Percentiles rank a stretch among this genome's conserved stretches.
phyloP scores from a whole-genome alignment of 2,888 invertebrate species.

The Trichogramma evanescens region DNA sequence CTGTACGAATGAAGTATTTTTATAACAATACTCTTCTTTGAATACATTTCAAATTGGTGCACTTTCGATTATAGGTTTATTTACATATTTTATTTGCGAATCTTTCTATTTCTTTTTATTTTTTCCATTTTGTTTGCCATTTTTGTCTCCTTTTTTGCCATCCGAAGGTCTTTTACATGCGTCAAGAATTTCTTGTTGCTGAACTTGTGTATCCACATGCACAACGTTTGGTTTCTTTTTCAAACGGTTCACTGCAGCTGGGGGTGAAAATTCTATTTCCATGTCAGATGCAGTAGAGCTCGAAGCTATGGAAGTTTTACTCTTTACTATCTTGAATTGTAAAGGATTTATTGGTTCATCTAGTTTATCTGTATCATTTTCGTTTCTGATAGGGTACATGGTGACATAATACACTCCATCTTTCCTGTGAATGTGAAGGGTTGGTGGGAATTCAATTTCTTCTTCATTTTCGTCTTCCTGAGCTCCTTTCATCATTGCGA shows the following conservation, averaged over 20 bases:
- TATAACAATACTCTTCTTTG: too few species aligned
- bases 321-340: slow-evolving; percentile 42
- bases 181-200: slow-evolving; percentile 39
- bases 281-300: slow-evolving; percentile 44
- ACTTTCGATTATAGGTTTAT: background rate
- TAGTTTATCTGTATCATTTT: slow-evolving; percentile 30
- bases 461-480: slow-evolving; percentile 25
- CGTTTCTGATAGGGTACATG: slow-evolving; percentile 44
- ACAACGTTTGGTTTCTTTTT: slow-evolving; percentile 40
- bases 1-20: too few species aligned
- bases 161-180: slow-evolving; percentile 27
- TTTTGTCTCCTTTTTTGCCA: slow-evolving; percentile 22
- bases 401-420: slow-evolving; percentile 44
- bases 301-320: slow-evolving; percentile 33
- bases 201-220: slow-evolving; percentile 42
- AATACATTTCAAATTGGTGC: too few species aligned
- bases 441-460: slow-evolving; percentile 36
- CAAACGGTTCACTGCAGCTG: slow-evolving; percentile 39
- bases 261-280: slow-evolving; percentile 46
- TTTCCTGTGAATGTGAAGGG: slow-evolving; percentile 40
- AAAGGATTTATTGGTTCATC: slow-evolving; percentile 40
- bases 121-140: slow-evolving; percentile 18
- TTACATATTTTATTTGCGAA: slow-evolving; percentile 8
- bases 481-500: slow-evolving; percentile 23
- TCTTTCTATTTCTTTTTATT: slow-evolving; percentile 11